These are phyloP conservation scores for Ammodytes dubius DNA, from an alignment of 2,113 vertebrate species.

Conservation along the genomic window DNA sequence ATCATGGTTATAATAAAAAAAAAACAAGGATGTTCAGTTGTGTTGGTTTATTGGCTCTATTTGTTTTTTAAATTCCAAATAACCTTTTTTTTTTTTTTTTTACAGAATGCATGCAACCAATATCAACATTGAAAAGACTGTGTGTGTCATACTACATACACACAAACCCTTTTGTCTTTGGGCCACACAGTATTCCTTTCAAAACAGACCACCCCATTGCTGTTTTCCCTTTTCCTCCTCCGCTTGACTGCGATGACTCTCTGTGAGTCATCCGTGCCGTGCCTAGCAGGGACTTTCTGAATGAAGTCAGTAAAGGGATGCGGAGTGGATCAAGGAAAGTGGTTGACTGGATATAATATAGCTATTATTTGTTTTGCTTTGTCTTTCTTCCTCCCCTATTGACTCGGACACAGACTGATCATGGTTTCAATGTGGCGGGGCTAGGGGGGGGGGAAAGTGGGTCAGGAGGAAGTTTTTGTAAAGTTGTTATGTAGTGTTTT, in stretches of 20 bases:
- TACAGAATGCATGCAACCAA: too few relatives aligned
- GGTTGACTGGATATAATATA: constrained; percentile 26
- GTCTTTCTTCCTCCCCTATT: constrained; percentile 34
- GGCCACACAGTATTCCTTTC: background rate
- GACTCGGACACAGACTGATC: constrained; percentile 45
- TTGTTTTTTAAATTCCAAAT: too few relatives aligned
- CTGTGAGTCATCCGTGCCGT: constrained; percentile 48
- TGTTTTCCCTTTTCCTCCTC: background rate
- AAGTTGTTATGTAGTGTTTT: constrained; percentile 33
- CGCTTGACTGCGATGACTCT: constrained; percentile 15
- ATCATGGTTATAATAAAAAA: background rate
- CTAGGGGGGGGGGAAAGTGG: constrained; percentile 60
- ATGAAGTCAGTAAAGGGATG: constrained; percentile 34
- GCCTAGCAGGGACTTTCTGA: constrained; percentile 36
- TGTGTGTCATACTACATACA: background rate
- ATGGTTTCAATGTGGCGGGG: constrained; percentile 46
- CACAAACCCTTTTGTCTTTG: background rate
- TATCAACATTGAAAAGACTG: background rate
- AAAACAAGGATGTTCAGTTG: background rate
- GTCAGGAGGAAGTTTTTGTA: constrained; percentile 71
- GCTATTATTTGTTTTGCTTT: constrained; percentile 50
- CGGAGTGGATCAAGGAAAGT: constrained; percentile 32
- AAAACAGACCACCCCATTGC: background rate
- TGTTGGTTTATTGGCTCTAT: too few relatives aligned
- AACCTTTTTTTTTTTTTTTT: too few relatives aligned